Evolutionary conservation across 2,797 vertebrate genomes (phyloP).

Genomic region (Eidolon dupreanum): DNA sequence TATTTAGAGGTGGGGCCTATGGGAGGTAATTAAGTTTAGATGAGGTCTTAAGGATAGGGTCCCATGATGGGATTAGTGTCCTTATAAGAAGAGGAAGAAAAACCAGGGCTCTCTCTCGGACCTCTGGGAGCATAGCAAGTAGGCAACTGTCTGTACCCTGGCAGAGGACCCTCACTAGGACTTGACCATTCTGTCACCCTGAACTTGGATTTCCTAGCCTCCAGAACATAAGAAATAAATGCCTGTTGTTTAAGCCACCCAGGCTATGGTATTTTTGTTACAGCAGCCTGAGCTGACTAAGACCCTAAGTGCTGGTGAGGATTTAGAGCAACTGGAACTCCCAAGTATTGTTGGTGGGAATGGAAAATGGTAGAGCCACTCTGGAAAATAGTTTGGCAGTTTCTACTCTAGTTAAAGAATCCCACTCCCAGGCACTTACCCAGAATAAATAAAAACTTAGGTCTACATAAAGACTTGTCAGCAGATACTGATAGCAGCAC

Average conservation of each 20-base stretch:
- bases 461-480: neutral
- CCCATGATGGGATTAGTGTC: neutral
- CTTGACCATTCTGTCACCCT: neutral
- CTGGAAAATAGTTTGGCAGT: neutral
- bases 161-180: neutral
- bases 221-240: neutral
- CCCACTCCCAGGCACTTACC: neutral
- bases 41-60: too few relatives aligned
- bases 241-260: too few relatives aligned
- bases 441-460: neutral
- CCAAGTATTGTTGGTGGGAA: neutral
- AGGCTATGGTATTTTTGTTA: neutral
- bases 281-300: neutral
- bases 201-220: neutral
- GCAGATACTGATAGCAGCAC: neutral
- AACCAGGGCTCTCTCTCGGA: neutral
- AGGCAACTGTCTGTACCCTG: neutral
- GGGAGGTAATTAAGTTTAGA: neutral
- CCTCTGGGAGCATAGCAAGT: neutral
- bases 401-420: neutral
- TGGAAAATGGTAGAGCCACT: neutral
- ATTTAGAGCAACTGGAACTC: neutral
- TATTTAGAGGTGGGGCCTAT: neutral
- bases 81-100: neutral
- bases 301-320: neutral